These are phyloP conservation scores for Panurus biarmicus DNA, from an alignment of 2,113 vertebrate genomes.

Conservation along the genomic window DNA sequence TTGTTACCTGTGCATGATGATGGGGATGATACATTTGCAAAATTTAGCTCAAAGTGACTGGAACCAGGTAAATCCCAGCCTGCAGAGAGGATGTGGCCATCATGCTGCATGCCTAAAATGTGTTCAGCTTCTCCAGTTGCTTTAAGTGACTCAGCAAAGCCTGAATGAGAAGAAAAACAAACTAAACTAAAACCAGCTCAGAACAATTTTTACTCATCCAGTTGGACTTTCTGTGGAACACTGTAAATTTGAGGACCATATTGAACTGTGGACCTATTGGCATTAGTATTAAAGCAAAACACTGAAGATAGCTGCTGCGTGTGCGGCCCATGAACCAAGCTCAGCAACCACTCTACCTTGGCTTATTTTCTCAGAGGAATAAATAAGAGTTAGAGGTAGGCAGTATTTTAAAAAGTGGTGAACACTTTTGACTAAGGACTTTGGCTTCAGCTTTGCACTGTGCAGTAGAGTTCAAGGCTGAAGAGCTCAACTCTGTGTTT, in stretches of 20 bases:
- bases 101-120: not conserved
- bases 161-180: not conserved
- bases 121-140: not conserved
- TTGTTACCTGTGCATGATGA: not conserved
- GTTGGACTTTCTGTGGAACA: not conserved
- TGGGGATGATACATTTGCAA: too few relatives aligned
- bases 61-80: not conserved
- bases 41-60: not conserved
- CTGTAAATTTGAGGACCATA: not conserved
- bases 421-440: not conserved
- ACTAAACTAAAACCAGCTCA: not conserved
- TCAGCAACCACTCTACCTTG: not conserved
- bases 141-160: not conserved
- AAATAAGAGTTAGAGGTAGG: not conserved
- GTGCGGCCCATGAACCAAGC: not conserved
- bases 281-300: not conserved
- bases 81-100: accelerated
- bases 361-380: not conserved
- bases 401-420: not conserved
- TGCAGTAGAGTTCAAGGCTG: accelerated
- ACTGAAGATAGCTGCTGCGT: not conserved
- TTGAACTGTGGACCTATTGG: not conserved
- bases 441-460: not conserved
- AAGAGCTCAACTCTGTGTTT: not conserved
- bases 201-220: not conserved